A percentile compares a stretch with the other conserved stretches of the same genome.
Conservation (phyloP, 1,140 invertebrate genomes). For the Pseudomyrmex gracilis region DNA sequence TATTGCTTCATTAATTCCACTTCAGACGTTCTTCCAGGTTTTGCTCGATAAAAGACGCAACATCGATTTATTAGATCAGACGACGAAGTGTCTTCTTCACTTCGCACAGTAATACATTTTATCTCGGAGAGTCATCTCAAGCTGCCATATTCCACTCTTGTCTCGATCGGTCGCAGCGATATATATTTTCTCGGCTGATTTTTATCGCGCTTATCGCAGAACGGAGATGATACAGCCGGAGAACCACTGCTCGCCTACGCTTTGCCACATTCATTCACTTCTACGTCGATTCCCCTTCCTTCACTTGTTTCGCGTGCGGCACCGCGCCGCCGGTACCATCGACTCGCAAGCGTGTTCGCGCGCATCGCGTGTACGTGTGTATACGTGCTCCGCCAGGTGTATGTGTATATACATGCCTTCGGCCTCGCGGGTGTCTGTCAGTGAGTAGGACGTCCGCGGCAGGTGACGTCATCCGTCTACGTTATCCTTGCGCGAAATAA, state of each 20-base stretch:
- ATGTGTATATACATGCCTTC: slow-evolving; percentile 42
- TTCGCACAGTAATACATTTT: too few relatives aligned
- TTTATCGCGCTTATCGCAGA: neutral
- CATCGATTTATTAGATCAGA: too few relatives aligned
- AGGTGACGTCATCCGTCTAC: slow-evolving; percentile 77
- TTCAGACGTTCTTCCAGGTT: too few relatives aligned
- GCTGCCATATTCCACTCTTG: neutral
- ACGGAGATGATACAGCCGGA: slow-evolving; percentile 25
- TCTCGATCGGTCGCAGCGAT: neutral
- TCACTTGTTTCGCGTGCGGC: slow-evolving; percentile 43
- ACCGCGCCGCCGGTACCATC: slow-evolving; percentile 52
- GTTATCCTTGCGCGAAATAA: slow-evolving; percentile 46
- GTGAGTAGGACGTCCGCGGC: slow-evolving; percentile 55
- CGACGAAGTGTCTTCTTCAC: too few relatives aligned
- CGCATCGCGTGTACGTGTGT: slow-evolving; percentile 63
- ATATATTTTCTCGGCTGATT: neutral
- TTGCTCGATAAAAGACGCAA: too few relatives aligned
- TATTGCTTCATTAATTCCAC: too few relatives aligned
- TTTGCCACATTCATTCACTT: slow-evolving; percentile 82
- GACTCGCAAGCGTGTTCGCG: slow-evolving; percentile 62
- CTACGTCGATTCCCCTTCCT: slow-evolving; percentile 64
- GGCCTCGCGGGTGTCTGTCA: slow-evolving; percentile 47
- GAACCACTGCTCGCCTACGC: slow-evolving; percentile 79
- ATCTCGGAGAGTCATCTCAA: neutral
- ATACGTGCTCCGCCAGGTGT: slow-evolving; percentile 12